Evolutionary conservation across 2,113 vertebrate genomes (phyloP).

Genomic region (Acinonyx jubatus): DNA sequence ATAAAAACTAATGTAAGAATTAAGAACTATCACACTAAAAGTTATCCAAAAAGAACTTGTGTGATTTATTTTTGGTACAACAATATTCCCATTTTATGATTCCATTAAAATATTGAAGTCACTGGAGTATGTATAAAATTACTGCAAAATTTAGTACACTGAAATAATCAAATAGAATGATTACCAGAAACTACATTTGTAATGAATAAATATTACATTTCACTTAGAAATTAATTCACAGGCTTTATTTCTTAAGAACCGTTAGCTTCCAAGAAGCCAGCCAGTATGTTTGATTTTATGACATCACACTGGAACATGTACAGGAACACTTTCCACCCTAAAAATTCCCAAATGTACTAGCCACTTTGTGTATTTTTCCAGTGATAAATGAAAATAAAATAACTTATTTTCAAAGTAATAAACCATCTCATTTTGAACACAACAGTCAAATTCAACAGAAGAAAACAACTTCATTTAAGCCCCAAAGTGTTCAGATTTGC

Average conservation of each 20-base stretch:
- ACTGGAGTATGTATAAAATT: slow-evolving; percentile 4
- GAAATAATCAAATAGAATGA: slow-evolving; percentile 53
- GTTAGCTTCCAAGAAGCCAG: slow-evolving; percentile 61
- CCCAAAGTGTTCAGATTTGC: slow-evolving; percentile 20
- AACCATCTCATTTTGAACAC: slow-evolving; percentile 53
- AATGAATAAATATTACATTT: slow-evolving; percentile 69
- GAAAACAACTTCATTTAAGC: slow-evolving; percentile 12
- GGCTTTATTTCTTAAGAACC: slow-evolving; percentile 35
- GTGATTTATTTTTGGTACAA: slow-evolving; percentile 15
- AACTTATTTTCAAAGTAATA: slow-evolving; percentile 67
- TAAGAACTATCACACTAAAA: not conserved
- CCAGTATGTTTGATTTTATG: slow-evolving; percentile 68
- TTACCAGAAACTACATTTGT: slow-evolving; percentile 61
- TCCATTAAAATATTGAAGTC: slow-evolving; percentile 39
- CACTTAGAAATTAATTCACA: slow-evolving; percentile 66
- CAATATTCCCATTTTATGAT: not conserved
- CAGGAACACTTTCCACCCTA: slow-evolving; percentile 68
- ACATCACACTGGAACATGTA: slow-evolving; percentile 73
- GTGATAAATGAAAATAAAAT: slow-evolving; percentile 67
- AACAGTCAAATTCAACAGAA: not conserved
- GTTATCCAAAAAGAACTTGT: not conserved
- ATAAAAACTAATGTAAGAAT: not conserved
- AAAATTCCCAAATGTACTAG: slow-evolving; percentile 64
- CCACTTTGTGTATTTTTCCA: slow-evolving; percentile 72
- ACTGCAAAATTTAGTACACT: slow-evolving; percentile 10